These are phyloP conservation scores for Notiomystis cincta DNA, from an alignment of 2,113 vertebrate species.

Conservation along the genomic window DNA sequence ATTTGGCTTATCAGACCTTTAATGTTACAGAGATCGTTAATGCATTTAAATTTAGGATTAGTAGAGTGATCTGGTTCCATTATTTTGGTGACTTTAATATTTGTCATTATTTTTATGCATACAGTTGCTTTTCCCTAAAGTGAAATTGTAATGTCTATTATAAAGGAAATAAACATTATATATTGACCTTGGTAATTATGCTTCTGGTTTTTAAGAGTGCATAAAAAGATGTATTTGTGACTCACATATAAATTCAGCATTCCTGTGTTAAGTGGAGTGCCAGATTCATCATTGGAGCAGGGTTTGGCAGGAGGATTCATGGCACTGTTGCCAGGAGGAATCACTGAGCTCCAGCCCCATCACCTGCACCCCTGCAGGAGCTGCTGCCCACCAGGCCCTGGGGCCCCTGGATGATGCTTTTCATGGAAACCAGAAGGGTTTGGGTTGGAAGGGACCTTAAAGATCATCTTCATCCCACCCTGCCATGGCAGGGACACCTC, in stretches of 20 bases:
- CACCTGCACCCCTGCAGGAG: not conserved
- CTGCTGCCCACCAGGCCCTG: not conserved
- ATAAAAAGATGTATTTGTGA: constrained; percentile 69
- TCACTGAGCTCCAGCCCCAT: not conserved
- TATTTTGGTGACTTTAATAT: constrained; percentile 77
- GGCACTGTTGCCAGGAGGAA: fast-evolving
- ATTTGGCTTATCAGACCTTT: constrained; percentile 85
- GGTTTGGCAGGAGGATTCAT: not conserved
- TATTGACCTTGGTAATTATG: constrained; percentile 79
- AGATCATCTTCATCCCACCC: not conserved
- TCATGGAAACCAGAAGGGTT: not conserved
- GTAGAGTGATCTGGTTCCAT: constrained; percentile 65
- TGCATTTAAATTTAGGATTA: constrained; percentile 83
- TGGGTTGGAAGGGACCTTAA: not conserved
- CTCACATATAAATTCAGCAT: constrained; percentile 64
- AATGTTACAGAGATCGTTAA: constrained; percentile 77
- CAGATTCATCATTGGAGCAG: not conserved
- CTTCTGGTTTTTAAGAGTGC: constrained; percentile 74
- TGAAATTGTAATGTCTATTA: constrained; percentile 75
- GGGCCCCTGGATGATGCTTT: not conserved
- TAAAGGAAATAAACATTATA: constrained; percentile 81
- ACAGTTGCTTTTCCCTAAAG: constrained; percentile 70
- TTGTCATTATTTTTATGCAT: constrained; percentile 80
- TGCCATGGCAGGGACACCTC: not conserved
- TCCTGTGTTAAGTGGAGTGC: not conserved